Evolutionary conservation across 2,113 vertebrate genomes (phyloP).

Genomic region (Orcinus orca): DNA sequence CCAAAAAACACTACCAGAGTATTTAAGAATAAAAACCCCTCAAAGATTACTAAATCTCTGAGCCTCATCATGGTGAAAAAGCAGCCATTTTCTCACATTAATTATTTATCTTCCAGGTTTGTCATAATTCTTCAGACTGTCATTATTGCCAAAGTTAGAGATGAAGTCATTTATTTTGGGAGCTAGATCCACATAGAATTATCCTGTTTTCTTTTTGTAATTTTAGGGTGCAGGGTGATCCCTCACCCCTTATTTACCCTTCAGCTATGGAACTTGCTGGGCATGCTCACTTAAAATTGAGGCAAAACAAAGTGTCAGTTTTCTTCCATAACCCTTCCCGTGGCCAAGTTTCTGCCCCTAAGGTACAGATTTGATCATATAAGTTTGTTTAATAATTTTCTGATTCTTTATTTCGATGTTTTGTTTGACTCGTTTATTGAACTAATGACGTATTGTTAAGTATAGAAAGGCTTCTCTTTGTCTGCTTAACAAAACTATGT

Average conservation of each 20-base stretch:
- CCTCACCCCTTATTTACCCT: background rate
- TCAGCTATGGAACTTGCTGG: background rate
- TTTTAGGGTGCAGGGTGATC: background rate
- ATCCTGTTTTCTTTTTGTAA: background rate
- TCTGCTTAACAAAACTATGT: background rate
- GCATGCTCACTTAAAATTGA: background rate
- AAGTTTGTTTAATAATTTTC: background rate
- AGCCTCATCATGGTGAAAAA: conserved; percentile 21
- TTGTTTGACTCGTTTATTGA: background rate
- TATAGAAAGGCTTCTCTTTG: background rate
- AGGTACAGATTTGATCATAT: background rate
- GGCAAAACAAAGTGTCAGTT: background rate
- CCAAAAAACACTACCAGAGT: background rate
- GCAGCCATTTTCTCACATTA: conserved; percentile 10
- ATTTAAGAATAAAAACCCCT: background rate
- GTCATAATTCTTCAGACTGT: background rate
- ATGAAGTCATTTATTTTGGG: conserved; percentile 2
- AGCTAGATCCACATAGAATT: background rate
- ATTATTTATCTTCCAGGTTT: background rate
- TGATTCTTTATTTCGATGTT: conserved; percentile 19
- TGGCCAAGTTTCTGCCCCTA: background rate
- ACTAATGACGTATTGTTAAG: background rate
- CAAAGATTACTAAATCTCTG: background rate
- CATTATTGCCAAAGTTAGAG: background rate
- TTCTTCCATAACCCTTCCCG: background rate